Percentiles rank a stretch among this genome's conserved stretches.
Evolutionary conservation across 2,113 vertebrate genomes (phyloP).

Genomic region (Archilochus colubris): DNA sequence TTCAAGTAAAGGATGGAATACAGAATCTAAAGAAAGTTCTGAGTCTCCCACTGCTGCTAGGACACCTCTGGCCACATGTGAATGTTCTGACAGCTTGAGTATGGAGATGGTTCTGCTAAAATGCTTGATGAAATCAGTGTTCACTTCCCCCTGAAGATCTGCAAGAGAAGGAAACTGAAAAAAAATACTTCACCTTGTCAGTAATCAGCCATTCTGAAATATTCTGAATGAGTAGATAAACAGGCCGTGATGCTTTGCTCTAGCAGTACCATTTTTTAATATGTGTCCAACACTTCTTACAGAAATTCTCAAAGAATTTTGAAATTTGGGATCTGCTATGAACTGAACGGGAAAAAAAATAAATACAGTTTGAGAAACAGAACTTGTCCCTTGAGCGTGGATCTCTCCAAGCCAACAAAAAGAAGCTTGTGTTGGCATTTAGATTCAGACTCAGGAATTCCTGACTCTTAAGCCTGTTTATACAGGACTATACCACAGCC

Average conservation of each 20-base stretch:
- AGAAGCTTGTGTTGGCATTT: slow-evolving; percentile 67
- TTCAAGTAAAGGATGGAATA: not conserved
- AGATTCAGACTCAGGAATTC: slow-evolving; percentile 52
- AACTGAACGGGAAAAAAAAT: not conserved
- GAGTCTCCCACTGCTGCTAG: not conserved
- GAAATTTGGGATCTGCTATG: not conserved
- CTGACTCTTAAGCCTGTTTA: slow-evolving; percentile 70
- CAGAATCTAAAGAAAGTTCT: not conserved
- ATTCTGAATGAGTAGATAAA: fast-evolving
- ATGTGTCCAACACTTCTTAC: not conserved
- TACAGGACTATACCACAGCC: slow-evolving; percentile 59
- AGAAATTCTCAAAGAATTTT: not conserved
- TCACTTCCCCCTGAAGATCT: not conserved
- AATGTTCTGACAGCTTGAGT: not conserved
- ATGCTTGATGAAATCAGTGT: fast-evolving
- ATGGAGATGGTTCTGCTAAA: not conserved
- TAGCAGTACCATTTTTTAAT: not conserved
- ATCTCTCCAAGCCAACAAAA: slow-evolving; percentile 59
- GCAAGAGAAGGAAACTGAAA: not conserved
- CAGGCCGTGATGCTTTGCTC: not conserved
- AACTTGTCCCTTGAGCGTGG: not conserved
- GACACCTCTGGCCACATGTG: fast-evolving
- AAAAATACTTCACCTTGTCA: not conserved
- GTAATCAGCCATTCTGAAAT: not conserved
- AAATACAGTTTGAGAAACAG: not conserved